Conservation (phyloP, 2,113 vertebrate species). For the Dasyornis broadbenti region DNA sequence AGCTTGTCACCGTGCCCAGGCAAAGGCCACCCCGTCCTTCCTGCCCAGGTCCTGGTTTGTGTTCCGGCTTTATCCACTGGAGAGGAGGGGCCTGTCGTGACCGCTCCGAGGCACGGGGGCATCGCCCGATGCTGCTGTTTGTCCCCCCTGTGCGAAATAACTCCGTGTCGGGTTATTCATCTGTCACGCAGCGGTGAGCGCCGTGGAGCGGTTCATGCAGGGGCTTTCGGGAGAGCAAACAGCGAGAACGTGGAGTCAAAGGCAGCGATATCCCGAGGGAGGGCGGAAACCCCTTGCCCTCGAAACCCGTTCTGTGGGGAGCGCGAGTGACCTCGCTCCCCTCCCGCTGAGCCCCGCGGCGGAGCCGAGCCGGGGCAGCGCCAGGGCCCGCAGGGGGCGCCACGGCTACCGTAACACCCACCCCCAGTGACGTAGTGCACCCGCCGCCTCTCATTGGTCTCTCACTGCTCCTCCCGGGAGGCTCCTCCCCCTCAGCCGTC, state of each 20-base stretch:
- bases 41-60: not conserved
- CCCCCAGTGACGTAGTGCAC: fast-evolving
- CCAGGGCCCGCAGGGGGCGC: not conserved
- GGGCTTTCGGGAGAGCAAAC: not conserved
- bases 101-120: not conserved
- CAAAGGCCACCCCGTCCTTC: not conserved
- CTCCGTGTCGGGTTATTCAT: fast-evolving
- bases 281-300: fast-evolving
- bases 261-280: not conserved
- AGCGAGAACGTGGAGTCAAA: not conserved
- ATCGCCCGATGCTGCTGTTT: not conserved
- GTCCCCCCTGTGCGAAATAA: fast-evolving
- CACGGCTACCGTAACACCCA: not conserved
- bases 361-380: no score
- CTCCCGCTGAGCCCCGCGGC: not conserved
- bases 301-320: fast-evolving
- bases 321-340: fast-evolving
- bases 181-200: not conserved
- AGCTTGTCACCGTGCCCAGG: not conserved
- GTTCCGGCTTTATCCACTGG: not conserved
- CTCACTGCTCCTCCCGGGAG: fast-evolving
- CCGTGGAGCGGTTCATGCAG: not conserved
- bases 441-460: not conserved
- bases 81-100: not conserved
- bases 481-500: fast-evolving